These are phyloP conservation scores for Drosophila cyrtoloma DNA, from an alignment of 2,888 invertebrate species.

Conservation along the genomic window DNA sequence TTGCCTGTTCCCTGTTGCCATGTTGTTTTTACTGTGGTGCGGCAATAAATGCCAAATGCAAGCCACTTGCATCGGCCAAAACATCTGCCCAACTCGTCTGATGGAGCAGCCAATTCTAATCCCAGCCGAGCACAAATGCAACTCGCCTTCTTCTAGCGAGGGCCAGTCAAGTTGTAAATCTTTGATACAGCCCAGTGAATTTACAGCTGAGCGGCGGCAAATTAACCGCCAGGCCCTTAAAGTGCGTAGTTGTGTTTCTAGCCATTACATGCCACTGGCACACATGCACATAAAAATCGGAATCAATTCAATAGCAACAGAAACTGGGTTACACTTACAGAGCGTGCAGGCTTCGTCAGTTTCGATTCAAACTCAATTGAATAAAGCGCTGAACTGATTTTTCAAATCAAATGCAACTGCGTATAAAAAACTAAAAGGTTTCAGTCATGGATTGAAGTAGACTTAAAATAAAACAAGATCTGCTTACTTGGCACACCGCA, in stretches of 20 bases:
- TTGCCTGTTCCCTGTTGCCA: neutral
- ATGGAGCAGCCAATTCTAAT: conserved; percentile 23
- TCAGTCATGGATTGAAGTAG: neutral
- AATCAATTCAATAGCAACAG: conserved; percentile 35
- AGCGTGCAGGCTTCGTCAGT: neutral
- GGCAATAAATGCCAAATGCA: conserved; percentile 79
- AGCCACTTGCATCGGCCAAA: conserved; percentile 60
- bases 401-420: neutral
- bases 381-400: conserved; percentile 3
- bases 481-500: neutral
- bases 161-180: conserved; percentile 68
- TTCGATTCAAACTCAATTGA: conserved; percentile 3
- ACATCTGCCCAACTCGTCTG: conserved; percentile 59
- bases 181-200: conserved; percentile 77
- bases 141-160: conserved; percentile 1
- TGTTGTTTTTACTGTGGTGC: conserved; percentile 5
- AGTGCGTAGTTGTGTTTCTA: conserved; percentile 70
- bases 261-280: conserved; percentile 30
- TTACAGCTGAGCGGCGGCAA: conserved; percentile 76
- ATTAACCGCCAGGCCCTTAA: conserved; percentile 64
- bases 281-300: conserved; percentile 46
- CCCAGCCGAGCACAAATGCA: conserved; percentile 21
- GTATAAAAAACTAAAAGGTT: neutral
- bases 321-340: conserved; percentile 27
- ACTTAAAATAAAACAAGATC: neutral